Base-by-base conservation (phyloP, 2,888 invertebrate species). In the Drosophila mettleri region DNA sequence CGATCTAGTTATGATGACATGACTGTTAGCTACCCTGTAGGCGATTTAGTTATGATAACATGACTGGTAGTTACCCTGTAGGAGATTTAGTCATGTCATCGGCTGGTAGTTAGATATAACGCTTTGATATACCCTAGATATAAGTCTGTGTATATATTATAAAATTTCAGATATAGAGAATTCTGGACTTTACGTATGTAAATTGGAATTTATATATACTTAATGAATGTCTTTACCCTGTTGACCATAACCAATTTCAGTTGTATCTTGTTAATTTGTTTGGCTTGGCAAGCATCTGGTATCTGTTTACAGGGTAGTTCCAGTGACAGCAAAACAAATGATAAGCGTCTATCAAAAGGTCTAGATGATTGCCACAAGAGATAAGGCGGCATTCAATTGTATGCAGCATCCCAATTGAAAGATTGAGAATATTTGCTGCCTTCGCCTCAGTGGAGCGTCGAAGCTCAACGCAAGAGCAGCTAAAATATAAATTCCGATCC, bases 381-480 rank as follows among this genome's bases (percentile, higher is more conserved):
- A 85, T 78, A 82, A 78, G 70, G 16, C 61, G 22, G 52, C 57
- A 54, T 68, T 77, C 75, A 80, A 78, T 86, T 80, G 68, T 53
- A 31, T 66, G 77, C 63, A 74, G 45, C 45, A 45, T 45, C 45
- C 45, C 27, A 29, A 45, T 45, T 45, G 27, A 16, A 27, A 45
- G 45, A 45, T 45, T 45, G 43, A 24, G 43, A 24, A 43, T 43
- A 14, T 41, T n/a, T 43, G n/a, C 43, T n/a, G 45, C 27, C 27
- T 27, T 9, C 16, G 45, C 10, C 16, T 45, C 79, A 73, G 86
- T 90, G 74, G 88, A 87, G 85, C 76, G 77, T 79, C 74, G 66
- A 78, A 82, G 67, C 59, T 73, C 74, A 61, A 55, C 66, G 72
- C 55, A 38, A 62, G 22, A 59, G 64, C 59, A 73, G 69, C 67